Evolutionary conservation across 92 coral and sea anemone genomes (phyloP).

Genomic region (Diadumene lineata): DNA sequence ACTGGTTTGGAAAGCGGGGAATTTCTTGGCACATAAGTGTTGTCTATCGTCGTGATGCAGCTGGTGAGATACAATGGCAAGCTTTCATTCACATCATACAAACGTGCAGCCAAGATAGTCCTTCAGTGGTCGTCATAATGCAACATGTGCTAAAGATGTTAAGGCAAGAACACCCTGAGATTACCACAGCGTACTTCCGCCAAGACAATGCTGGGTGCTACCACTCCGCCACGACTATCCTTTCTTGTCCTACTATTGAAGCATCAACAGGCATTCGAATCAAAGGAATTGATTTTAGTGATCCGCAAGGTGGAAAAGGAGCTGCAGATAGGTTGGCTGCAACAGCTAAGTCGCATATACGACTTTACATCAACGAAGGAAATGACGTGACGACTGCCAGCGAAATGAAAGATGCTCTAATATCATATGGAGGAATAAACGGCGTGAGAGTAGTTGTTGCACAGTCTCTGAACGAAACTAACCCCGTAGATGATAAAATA

Average conservation of each 20-base stretch:
- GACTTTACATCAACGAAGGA: no score
- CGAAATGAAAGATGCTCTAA: no score
- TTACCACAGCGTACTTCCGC: slow-evolving; percentile 38
- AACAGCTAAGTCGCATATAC: no score
- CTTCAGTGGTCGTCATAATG: slow-evolving; percentile 45
- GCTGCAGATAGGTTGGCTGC: no score
- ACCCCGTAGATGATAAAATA: no score
- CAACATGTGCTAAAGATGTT: slow-evolving; percentile 44
- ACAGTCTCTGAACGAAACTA: no score
- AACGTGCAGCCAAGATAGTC: slow-evolving; percentile 55
- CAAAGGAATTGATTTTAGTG: slow-evolving; percentile 32
- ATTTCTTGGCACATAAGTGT: slow-evolving; percentile 38
- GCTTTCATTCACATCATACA: slow-evolving; percentile 48
- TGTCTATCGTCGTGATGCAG: slow-evolving; percentile 25
- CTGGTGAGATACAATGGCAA: slow-evolving; percentile 35
- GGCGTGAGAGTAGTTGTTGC: no score
- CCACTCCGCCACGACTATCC: slow-evolving; percentile 44
- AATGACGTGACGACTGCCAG: no score
- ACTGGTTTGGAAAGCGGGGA: slow-evolving; percentile 46
- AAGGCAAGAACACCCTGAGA: slow-evolving; percentile 51
- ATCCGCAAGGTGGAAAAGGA: slow-evolving; percentile 67
- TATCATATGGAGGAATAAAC: no score
- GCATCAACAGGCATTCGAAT: slow-evolving; percentile 22
- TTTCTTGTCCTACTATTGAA: slow-evolving; percentile 46
- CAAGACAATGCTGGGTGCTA: slow-evolving; percentile 68